These are phyloP conservation scores for Myrmophylax atrothorax DNA, from an alignment of 2,113 vertebrate species.

Conservation along the genomic window DNA sequence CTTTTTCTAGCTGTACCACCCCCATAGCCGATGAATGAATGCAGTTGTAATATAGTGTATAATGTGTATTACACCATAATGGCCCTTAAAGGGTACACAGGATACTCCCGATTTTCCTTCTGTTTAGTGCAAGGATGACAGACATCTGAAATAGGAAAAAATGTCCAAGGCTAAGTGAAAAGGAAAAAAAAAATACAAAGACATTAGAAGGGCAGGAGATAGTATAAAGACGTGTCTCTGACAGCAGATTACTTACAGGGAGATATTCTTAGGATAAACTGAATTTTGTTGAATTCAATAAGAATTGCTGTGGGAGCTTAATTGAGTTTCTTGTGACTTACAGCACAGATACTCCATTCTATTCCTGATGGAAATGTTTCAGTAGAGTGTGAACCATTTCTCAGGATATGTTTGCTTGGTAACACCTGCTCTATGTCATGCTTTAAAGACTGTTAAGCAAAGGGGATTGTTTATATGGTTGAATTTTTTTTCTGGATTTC, in stretches of 20 bases:
- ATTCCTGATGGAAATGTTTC: background rate
- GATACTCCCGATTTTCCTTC: background rate
- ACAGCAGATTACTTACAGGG: background rate
- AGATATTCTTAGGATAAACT: background rate
- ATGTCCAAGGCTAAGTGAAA: background rate
- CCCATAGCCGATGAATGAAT: background rate
- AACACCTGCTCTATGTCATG: background rate
- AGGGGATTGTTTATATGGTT: background rate
- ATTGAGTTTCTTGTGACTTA: background rate
- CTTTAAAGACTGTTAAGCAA: background rate
- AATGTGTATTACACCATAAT: background rate
- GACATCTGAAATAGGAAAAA: background rate
- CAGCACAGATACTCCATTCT: background rate
- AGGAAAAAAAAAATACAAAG: background rate
- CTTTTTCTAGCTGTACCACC: background rate
- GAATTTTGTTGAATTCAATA: background rate
- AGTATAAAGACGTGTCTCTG: background rate
- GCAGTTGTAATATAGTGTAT: background rate
- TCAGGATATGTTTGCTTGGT: background rate
- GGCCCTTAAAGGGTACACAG: background rate
- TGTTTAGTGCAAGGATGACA: background rate
- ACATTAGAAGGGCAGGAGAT: background rate
- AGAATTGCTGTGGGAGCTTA: background rate
- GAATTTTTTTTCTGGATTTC: background rate
- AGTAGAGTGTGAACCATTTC: background rate